These are phyloP conservation scores for Lycaena phlaeas DNA, from an alignment of 2,888 invertebrate genomes.

Conservation along the genomic window DNA sequence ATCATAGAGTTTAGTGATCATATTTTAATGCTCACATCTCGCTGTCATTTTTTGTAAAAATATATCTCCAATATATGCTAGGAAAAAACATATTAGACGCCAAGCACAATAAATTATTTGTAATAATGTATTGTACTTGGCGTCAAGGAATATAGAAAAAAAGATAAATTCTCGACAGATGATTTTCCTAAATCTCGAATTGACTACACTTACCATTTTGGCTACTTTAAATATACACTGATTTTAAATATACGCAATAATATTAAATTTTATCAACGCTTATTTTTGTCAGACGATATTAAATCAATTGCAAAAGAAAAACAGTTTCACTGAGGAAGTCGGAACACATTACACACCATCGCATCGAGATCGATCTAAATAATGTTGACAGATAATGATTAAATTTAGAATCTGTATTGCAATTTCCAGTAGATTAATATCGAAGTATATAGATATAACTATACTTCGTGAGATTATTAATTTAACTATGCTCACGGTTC, in stretches of 20 bases:
- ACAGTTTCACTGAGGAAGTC: slow-evolving; percentile 15
- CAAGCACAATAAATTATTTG: background rate
- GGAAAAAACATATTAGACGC: slow-evolving; percentile 3
- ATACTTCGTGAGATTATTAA: too few relatives aligned
- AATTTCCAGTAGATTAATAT: too few relatives aligned
- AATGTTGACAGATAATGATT: slow-evolving; percentile 22
- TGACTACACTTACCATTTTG: slow-evolving; percentile 18
- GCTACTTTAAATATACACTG: slow-evolving; percentile 14
- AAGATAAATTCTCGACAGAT: background rate
- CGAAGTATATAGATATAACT: too few relatives aligned
- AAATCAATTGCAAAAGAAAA: slow-evolving; percentile 16
- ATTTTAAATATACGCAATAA: slow-evolving; percentile 6
- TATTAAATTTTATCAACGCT: background rate
- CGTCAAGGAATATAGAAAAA: too few relatives aligned
- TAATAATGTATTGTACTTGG: background rate
- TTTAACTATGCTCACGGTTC: too few relatives aligned
- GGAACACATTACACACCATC: slow-evolving; percentile 26
- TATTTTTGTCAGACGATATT: slow-evolving; percentile 6
- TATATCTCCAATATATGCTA: too few relatives aligned
- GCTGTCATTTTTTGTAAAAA: slow-evolving; percentile 8
- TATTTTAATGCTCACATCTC: background rate
- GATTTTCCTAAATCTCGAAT: background rate
- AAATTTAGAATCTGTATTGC: background rate
- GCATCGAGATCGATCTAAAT: slow-evolving; percentile 32
- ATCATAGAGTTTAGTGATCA: background rate